These are phyloP conservation scores for Cryptocephalus moraei DNA, from an alignment of 2,888 invertebrate genomes.

Conservation along the genomic window DNA sequence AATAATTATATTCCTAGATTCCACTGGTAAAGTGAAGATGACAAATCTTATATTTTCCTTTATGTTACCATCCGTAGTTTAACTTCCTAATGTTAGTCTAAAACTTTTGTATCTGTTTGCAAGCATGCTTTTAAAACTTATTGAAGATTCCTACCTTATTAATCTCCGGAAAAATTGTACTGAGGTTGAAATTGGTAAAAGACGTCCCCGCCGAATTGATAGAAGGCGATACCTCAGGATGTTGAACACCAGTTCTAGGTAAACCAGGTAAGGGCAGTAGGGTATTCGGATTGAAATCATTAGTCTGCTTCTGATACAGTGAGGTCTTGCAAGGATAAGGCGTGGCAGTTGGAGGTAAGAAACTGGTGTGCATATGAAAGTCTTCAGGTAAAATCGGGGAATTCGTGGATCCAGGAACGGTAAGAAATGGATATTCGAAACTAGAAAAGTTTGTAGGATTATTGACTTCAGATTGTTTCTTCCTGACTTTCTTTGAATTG, in stretches of 20 bases:
- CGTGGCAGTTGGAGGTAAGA: slow-evolving; percentile 31
- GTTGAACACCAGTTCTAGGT: slow-evolving; percentile 22
- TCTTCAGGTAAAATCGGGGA: slow-evolving; percentile 37
- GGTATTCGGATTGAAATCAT: slow-evolving; percentile 21
- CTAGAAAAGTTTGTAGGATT: slow-evolving; percentile 22
- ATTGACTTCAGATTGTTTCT: slow-evolving; percentile 19
- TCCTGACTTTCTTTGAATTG: slow-evolving; percentile 25
- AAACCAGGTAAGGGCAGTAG: slow-evolving; percentile 27
- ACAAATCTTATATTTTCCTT: no score
- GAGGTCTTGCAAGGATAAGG: slow-evolving; percentile 35
- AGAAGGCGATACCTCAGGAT: slow-evolving; percentile 30
- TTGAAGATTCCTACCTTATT: slow-evolving; percentile 38
- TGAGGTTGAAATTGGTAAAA: slow-evolving; percentile 69
- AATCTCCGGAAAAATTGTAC: slow-evolving; percentile 77
- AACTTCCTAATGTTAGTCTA: no score
- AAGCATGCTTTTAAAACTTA: neutral
- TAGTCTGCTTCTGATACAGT: slow-evolving; percentile 29
- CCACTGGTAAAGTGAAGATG: no score
- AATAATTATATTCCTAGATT: no score
- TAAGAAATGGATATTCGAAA: slow-evolving; percentile 34
- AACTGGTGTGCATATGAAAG: slow-evolving; percentile 33
- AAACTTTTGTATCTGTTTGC: slow-evolving; percentile 5
- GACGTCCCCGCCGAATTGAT: slow-evolving; percentile 39
- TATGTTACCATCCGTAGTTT: no score
- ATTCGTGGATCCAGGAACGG: slow-evolving; percentile 33